These are phyloP conservation scores for Anhinga anhinga DNA, from an alignment of 2,113 vertebrate genomes.

Conservation along the genomic window DNA sequence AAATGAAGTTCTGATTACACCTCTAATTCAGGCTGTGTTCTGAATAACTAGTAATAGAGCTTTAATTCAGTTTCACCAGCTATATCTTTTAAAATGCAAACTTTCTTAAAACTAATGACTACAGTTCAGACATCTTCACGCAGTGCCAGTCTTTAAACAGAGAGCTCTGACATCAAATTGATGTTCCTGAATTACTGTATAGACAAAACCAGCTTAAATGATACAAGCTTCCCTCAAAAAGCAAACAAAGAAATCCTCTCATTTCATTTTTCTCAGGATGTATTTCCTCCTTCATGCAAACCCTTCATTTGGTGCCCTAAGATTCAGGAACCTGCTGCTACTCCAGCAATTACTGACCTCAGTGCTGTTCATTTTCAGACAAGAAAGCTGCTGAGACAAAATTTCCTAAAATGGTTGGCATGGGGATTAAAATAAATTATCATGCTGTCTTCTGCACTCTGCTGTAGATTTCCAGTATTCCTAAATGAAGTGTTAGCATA, in stretches of 20 bases:
- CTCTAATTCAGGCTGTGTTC: background rate
- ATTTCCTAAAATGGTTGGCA: background rate
- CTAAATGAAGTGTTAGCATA: conserved; percentile 22
- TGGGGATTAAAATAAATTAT: conserved; percentile 40
- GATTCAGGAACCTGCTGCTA: conserved; percentile 42
- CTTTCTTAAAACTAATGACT: background rate
- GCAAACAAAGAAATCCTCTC: background rate
- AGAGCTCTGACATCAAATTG: background rate
- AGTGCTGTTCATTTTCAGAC: conserved; percentile 23
- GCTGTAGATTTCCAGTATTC: conserved; percentile 24
- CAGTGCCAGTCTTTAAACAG: background rate
- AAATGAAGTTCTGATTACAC: background rate
- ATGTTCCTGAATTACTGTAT: background rate
- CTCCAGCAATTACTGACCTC: conserved; percentile 55
- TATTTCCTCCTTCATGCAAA: background rate
- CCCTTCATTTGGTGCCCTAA: background rate
- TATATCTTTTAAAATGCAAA: background rate
- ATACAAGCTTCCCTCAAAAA: background rate
- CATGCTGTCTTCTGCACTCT: background rate
- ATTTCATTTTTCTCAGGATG: background rate
- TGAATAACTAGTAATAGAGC: background rate
- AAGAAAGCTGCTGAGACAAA: conserved; percentile 51
- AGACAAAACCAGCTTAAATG: background rate
- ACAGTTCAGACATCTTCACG: background rate
- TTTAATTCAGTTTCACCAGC: background rate